Evolutionary conservation across 2,113 vertebrate species (phyloP), one percentile per base, ranked within the genome.

Genomic region (Serranochromis macrocephalus): DNA sequence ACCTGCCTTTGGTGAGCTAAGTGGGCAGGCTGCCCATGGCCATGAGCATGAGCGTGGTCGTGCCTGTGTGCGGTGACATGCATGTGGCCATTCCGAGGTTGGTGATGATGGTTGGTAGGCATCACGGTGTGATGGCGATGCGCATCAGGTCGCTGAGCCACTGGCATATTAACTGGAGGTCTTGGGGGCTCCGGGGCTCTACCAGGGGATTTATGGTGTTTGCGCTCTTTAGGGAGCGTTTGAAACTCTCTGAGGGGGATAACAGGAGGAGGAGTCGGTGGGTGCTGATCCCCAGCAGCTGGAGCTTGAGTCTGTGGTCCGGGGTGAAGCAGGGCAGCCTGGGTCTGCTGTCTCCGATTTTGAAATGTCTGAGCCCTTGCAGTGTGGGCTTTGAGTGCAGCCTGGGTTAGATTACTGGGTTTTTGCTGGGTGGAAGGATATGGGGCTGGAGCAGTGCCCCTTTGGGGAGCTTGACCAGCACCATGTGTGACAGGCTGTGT

Each of bases 171-270:
- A 17, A 89, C 91, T 3, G 94, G 92, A 16, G 84, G 93, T 45
- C 61, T 92, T 29, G 58, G 85, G 7, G 88, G 88, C 38, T 87
- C 73, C 13, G 36, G 73, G 9, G 82, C 87, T 82, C 90, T 78
- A 7, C 6, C 7, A 57, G 93, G 88, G 13, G 92, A 85, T 26
- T 7, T 84, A 63, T 95, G 90, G 21, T 63, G 90, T 53, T 38
- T 31, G 36, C 13, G 90, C 7, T 94, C 87, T 58, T 63, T 92
- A 1, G 96, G 96, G 17, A 97, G 89, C 0, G 84, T 73, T 80
- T 95, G 93, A 87, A 97, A 97, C 45, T 94, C 88, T 2, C 66
- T 6, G 3, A 95, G 90, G 7, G 88, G 87, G 14, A 97, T 92
- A 17, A 94, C 91, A 2, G 94, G 94, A 31, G 95, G 95, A n/a